Conservation (phyloP, 2,888 invertebrate species). For the Miltochrista miniata region DNA sequence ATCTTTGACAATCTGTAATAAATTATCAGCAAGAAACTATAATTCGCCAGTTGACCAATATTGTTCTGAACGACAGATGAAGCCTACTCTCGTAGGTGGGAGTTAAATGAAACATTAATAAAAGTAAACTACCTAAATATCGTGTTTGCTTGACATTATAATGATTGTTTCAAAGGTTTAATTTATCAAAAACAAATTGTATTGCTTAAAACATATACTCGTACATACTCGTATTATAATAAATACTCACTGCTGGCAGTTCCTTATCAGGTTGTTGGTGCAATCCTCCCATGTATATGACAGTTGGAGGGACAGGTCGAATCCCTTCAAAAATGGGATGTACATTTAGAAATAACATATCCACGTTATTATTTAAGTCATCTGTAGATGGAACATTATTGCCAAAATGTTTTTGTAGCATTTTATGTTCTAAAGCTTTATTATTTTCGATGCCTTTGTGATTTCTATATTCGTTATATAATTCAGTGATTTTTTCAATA, state of each 20-base stretch:
- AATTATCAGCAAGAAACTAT: no score
- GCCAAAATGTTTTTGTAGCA: conserved; percentile 27
- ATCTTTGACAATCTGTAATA: no score
- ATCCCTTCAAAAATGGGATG: conserved; percentile 45
- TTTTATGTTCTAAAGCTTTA: conserved; percentile 14
- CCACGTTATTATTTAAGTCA: conserved; percentile 35
- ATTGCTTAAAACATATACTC: no score
- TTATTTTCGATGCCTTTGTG: not conserved
- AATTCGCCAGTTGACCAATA: no score
- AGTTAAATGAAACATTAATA: no score
- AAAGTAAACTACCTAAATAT: no score
- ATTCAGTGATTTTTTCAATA: conserved; percentile 37
- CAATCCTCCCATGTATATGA: conserved; percentile 45
- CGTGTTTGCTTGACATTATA: no score
- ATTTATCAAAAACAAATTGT: no score
- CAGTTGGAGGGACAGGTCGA: conserved; percentile 42
- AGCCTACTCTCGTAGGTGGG: no score
- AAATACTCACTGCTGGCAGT: conserved; percentile 16
- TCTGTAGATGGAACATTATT: conserved; percentile 21
- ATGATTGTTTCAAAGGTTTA: no score
- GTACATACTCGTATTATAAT: no score
- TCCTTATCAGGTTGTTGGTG: conserved; percentile 20
- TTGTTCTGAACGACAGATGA: no score
- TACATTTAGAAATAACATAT: conserved; percentile 41
- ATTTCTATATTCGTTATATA: conserved; percentile 19